Evolutionary conservation across 2,113 vertebrate genomes (phyloP), one percentile per base, ranked within the genome.

Genomic region (Eidolon helvum): DNA sequence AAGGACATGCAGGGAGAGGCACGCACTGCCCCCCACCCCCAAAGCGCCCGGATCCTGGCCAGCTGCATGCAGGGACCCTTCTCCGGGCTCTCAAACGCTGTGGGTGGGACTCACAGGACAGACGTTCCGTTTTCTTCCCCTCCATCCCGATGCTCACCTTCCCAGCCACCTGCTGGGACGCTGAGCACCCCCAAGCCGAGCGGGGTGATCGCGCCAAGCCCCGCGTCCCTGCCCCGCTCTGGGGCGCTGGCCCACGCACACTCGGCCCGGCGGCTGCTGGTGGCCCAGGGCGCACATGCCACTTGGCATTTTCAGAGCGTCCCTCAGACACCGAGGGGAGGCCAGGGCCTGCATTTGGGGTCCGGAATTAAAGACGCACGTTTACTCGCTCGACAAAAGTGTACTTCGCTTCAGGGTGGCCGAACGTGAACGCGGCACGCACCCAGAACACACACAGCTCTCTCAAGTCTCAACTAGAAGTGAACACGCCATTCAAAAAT

Each of bases 151-250:
- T 0, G 30, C 45, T 21, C 50, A 74, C 61, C 6, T 33, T 33
- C 22, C 33, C 48, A 61, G 38, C 10, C 45, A 35, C 48, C 35
- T 38, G 74, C 59, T 35, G 65, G 55, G 68, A 61, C 16, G 19
- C 15, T 22, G 16, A 26, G 61, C 30, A 22, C 4, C 24, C 79
- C 48, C 3, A 22, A 50, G 30, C 86, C 15, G 0, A 26, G 30
- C 0, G 10, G 40, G 65, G 53, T 6, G 18, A 33, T 2, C 4
- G 5, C 0, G 0, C 45, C 45, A 45, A 11, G 45, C 45, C 45
- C 45, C 45, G 4, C 10, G 9, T 10, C 45, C 10, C 45, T 2
- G 10, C 45, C 45, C 45, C 2, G 8, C 45, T 9, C 45, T 10
- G 45, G 45, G 45, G 45, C 45, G 1, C 45, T 11, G 10, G 45